Evolutionary conservation across 1,140 invertebrate genomes (phyloP).

Genomic region (Hylyphantes graminicola): DNA sequence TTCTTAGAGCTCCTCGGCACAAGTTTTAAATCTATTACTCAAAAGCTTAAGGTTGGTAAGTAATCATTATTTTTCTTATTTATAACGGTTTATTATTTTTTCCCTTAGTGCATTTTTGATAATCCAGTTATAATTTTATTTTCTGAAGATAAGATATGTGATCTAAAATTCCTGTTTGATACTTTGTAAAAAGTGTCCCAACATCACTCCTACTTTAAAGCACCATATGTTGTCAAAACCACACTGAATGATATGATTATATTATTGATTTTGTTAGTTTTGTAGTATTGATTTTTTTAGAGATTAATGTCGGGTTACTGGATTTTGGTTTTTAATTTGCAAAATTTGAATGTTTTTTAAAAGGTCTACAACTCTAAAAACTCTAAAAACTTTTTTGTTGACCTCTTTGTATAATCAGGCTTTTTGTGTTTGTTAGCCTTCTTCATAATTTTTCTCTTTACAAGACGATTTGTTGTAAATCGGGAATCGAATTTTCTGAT

Average conservation of each 20-base stretch:
- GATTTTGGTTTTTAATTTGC: neutral
- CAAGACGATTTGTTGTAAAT: constrained; percentile 30
- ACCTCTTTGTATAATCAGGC: neutral
- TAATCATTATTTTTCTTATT: neutral
- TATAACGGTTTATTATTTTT: neutral
- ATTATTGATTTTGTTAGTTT: no score
- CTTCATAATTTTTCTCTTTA: constrained; percentile 4
- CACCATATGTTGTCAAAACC: no score
- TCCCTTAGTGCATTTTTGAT: neutral
- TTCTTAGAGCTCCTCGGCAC: constrained; percentile 25
- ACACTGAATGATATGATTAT: no score
- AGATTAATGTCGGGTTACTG: neutral
- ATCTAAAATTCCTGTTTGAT: neutral
- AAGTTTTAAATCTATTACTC: constrained; percentile 33
- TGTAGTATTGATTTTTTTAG: no score
- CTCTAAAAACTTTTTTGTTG: neutral
- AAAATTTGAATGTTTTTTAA: neutral
- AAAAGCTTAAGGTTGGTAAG: constrained; percentile 31
- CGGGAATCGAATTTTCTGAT: constrained; percentile 36
- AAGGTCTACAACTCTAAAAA: neutral
- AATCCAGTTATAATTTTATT: neutral
- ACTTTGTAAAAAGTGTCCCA: neutral
- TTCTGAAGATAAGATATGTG: neutral
- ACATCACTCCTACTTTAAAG: neutral
- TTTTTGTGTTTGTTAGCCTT: constrained; percentile 20